phyloP scores from a whole-genome alignment of 2,888 invertebrate genomes.

The Sphaeridia pumilis region DNA sequence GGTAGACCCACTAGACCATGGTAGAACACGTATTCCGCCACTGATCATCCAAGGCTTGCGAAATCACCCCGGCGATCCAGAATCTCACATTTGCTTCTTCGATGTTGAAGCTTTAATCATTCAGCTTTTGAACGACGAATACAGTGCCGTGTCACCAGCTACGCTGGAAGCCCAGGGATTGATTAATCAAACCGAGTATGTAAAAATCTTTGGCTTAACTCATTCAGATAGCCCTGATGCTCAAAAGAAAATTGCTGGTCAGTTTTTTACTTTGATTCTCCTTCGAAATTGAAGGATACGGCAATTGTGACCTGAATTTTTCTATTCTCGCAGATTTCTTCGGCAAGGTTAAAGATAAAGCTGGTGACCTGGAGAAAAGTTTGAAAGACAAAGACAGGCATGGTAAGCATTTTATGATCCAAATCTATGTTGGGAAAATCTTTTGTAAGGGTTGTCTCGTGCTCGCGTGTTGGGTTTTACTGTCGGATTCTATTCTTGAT shows the following conservation, averaged over 20 bases:
- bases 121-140: constrained; percentile 87
- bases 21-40: constrained; percentile 64
- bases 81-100: constrained; percentile 93
- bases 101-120: constrained; percentile 96
- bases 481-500: no score
- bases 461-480: no score
- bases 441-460: not conserved
- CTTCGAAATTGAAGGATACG: no score
- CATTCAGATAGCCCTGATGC: constrained; percentile 75
- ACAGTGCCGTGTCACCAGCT: constrained; percentile 84
- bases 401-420: no score
- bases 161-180: constrained; percentile 83
- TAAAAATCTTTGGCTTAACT: constrained; percentile 65
- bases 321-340: constrained; percentile 75
- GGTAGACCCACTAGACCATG: constrained; percentile 62
- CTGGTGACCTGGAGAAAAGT: constrained; percentile 80
- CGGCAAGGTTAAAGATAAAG: constrained; percentile 92
- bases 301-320: no score
- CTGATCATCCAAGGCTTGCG: constrained; percentile 82
- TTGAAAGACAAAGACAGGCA: constrained; percentile 88
- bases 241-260: constrained; percentile 77
- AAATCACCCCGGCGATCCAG: constrained; percentile 85
- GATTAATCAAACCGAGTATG: constrained; percentile 65
- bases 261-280: no score
- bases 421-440: no score